phyloP scores from a whole-genome alignment of 2,888 invertebrate species.

The Smittia aterrima region DNA sequence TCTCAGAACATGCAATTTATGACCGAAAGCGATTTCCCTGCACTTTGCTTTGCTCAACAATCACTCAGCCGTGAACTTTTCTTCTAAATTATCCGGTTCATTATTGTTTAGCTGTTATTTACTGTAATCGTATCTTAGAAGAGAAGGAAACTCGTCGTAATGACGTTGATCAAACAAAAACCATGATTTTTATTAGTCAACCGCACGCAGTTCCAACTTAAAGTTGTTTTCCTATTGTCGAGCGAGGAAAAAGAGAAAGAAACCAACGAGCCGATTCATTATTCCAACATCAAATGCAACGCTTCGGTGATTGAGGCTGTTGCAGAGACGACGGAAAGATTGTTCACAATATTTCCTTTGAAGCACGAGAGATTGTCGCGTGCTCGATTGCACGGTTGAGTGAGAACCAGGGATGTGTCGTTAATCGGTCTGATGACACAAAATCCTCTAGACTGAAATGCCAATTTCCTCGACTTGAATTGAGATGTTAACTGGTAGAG shows the following conservation, averaged over 20 bases:
- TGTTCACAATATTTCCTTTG: constrained; percentile 27
- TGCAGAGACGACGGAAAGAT: background rate
- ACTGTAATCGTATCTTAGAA: too few species aligned
- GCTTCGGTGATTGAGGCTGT: background rate
- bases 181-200: constrained; percentile 32
- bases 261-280: constrained; percentile 28
- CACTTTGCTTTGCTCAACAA: background rate
- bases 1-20: background rate
- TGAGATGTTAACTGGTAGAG: constrained; percentile 5
- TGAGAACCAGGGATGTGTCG: background rate
- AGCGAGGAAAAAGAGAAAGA: background rate
- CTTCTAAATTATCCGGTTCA: constrained; percentile 31
- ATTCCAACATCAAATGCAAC: constrained; percentile 37
- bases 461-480: constrained; percentile 13
- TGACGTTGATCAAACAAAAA: constrained; percentile 28
- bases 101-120: constrained; percentile 7
- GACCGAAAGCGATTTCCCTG: background rate
- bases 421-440: constrained; percentile 20
- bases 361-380: constrained; percentile 27
- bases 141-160: constrained; percentile 12
- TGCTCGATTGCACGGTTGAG: constrained; percentile 34
- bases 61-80: constrained; percentile 16
- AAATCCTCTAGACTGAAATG: background rate
- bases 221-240: background rate
- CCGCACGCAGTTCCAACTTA: constrained; percentile 34